Percentiles rank a stretch among this genome's conserved stretches.
Conservation (phyloP, 2,113 vertebrate species). For the Hypanus sabinus region DNA sequence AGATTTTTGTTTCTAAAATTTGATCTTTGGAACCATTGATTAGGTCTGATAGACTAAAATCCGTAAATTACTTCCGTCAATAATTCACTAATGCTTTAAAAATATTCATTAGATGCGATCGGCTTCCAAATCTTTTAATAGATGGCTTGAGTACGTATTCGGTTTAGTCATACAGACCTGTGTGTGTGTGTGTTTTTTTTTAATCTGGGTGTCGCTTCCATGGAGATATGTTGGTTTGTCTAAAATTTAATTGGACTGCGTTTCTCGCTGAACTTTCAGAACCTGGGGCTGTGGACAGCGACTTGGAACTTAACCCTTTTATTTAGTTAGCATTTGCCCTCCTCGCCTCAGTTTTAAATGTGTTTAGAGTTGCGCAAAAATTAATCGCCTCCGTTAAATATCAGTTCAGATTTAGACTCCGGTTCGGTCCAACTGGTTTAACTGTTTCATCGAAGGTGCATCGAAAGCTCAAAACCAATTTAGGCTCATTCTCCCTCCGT, state of each 20-base stretch:
- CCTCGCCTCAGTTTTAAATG: background rate
- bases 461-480: background rate
- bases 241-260: background rate
- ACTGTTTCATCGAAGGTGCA: background rate
- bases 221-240: no score
- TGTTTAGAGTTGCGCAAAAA: background rate
- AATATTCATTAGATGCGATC: background rate
- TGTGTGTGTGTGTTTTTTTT: no score
- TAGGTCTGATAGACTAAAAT: background rate
- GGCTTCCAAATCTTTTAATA: background rate
- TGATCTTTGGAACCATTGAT: background rate
- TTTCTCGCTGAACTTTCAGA: background rate
- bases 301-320: background rate
- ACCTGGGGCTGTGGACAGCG: background rate
- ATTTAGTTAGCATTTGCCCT: background rate
- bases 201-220: background rate
- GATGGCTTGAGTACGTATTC: background rate
- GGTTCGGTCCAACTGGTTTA: background rate
- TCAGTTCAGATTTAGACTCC: background rate
- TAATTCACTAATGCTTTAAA: background rate
- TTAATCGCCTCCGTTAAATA: background rate
- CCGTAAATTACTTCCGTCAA: background rate
- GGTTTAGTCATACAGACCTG: background rate
- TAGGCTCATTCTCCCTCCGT: background rate
- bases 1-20: background rate